Evolutionary conservation across 2,797 vertebrate species (phyloP).

Genomic region (Trachops cirrhosus): DNA sequence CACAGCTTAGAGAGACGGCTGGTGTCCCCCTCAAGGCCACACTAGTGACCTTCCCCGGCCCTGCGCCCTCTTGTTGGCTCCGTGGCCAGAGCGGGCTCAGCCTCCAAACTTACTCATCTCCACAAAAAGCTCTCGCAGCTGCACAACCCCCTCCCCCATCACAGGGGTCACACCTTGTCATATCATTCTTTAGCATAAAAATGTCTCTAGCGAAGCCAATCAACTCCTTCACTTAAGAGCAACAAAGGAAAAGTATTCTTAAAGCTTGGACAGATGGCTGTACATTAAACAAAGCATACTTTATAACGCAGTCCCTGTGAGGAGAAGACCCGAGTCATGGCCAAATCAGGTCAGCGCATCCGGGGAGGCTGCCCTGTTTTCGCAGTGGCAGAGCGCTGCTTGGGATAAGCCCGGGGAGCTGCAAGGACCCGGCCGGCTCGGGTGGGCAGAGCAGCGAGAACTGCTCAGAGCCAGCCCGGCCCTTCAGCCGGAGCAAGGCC

Average conservation of each 20-base stretch:
- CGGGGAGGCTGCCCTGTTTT: background rate
- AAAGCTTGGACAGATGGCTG: background rate
- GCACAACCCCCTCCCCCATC: background rate
- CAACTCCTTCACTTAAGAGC: background rate
- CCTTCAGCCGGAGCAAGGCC: background rate
- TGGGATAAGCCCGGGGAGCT: background rate
- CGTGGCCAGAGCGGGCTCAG: background rate
- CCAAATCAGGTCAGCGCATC: too few species aligned
- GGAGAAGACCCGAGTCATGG: background rate
- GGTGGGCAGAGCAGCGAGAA: background rate
- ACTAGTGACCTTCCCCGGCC: background rate
- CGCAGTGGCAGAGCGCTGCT: background rate
- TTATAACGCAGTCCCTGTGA: background rate
- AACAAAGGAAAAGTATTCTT: background rate
- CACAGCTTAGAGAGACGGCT: background rate
- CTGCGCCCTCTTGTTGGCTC: background rate
- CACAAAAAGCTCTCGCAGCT: background rate
- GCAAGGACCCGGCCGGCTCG: background rate
- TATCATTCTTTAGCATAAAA: background rate
- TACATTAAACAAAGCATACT: background rate
- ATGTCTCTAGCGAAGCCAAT: background rate
- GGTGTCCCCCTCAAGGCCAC: background rate
- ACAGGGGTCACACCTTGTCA: background rate
- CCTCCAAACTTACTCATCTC: background rate
- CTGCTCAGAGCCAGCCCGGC: background rate